These are phyloP conservation scores for Papilio machaon DNA, from an alignment of 1,140 invertebrate genomes.

Conservation along the genomic window DNA sequence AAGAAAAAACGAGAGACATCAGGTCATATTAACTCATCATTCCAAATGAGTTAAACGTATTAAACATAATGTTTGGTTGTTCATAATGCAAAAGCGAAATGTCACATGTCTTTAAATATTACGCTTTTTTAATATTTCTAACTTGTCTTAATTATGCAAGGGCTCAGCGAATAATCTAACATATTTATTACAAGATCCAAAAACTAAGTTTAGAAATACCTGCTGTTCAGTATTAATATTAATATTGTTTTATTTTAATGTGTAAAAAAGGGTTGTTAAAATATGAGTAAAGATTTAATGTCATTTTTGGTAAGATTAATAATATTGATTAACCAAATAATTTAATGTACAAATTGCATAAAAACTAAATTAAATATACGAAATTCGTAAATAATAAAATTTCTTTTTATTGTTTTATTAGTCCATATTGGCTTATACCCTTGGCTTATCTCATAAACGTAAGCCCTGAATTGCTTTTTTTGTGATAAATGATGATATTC, in stretches of 20 bases:
- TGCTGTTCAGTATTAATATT: neutral
- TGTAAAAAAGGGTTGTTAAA: neutral
- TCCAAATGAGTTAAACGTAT: slow-evolving; percentile 50
- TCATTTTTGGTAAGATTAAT: slow-evolving; percentile 10
- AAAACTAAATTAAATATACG: slow-evolving; percentile 32
- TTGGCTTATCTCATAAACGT: neutral
- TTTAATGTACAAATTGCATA: slow-evolving; percentile 25
- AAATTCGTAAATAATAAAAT: slow-evolving; percentile 8
- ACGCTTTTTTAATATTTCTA: neutral
- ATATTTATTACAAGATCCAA: neutral
- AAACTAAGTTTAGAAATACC: neutral
- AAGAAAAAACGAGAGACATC: slow-evolving; percentile 42
- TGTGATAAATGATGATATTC: neutral
- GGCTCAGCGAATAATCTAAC: neutral
- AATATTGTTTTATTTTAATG: slow-evolving; percentile 1
- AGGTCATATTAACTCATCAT: slow-evolving; percentile 52
- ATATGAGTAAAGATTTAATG: neutral
- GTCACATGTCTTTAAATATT: neutral
- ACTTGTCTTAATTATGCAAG: neutral
- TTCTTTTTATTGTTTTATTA: slow-evolving; percentile 33
- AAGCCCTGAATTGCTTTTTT: neutral
- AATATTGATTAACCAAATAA: neutral
- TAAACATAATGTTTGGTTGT: neutral
- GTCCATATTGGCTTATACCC: neutral
- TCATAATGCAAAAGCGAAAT: slow-evolving; percentile 14